Conservation (phyloP, 1,140 invertebrate species). For the Metopolophium dirhodum region DNA sequence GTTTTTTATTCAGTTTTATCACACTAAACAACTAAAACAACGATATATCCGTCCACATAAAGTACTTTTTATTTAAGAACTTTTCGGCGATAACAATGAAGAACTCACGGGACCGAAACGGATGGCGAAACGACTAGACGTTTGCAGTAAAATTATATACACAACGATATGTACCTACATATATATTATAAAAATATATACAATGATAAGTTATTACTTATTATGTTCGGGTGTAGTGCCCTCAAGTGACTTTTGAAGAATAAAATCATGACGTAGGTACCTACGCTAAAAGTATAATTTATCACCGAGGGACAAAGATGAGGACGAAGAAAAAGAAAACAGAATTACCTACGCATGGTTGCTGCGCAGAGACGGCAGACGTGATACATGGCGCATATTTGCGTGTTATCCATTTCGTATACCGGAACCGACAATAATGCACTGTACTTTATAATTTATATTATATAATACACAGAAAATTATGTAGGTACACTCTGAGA, state of each 20-base stretch:
- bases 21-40: conserved; percentile 8
- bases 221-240: background rate
- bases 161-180: background rate
- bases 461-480: background rate
- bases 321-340: background rate
- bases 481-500: background rate
- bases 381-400: background rate
- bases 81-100: conserved; percentile 32
- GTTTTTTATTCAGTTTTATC: conserved; percentile 22
- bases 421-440: background rate
- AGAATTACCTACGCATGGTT: background rate
- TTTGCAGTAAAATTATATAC: background rate
- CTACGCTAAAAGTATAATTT: background rate
- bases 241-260: background rate
- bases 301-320: background rate
- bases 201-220: conserved; percentile 24
- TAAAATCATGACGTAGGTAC: background rate
- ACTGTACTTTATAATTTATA: background rate
- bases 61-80: conserved; percentile 26
- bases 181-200: background rate
- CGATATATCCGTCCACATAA: background rate
- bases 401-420: background rate
- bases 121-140: background rate
- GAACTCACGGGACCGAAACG: background rate
- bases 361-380: background rate